Percentiles rank a stretch among this genome's conserved stretches.
These are phyloP conservation scores for Hypotaenidia philippensis DNA, from an alignment of 2,797 vertebrate genomes.

Conservation along the genomic window DNA sequence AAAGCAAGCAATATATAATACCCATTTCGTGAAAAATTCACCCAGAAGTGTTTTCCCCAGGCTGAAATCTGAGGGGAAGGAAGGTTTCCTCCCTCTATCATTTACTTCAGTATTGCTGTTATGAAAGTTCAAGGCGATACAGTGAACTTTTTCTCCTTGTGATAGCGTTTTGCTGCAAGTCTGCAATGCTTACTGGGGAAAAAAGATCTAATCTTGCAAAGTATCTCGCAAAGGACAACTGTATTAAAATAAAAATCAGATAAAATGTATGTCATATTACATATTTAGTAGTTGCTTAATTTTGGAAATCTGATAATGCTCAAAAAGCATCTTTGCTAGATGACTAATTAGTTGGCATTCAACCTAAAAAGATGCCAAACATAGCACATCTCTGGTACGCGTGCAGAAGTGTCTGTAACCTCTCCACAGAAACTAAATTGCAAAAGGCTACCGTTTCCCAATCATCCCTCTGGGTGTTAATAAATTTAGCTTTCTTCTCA, in stretches of 20 bases:
- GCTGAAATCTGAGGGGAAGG: background rate
- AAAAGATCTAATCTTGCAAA: constrained; percentile 38
- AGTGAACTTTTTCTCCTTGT: constrained; percentile 12
- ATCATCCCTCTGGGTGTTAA: background rate
- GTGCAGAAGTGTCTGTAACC: constrained; percentile 47
- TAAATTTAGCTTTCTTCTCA: constrained; percentile 6
- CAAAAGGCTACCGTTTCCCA: constrained; percentile 18
- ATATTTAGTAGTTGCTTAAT: constrained; percentile 60
- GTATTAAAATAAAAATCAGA: constrained; percentile 41
- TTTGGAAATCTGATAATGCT: constrained; percentile 68
- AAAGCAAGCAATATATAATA: background rate
- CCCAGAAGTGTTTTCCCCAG: background rate
- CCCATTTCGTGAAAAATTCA: background rate
- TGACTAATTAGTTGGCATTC: constrained; percentile 72
- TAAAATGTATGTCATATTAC: background rate
- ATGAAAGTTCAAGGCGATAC: background rate
- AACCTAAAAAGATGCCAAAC: constrained; percentile 66
- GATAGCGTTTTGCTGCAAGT: background rate
- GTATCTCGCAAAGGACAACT: constrained; percentile 26
- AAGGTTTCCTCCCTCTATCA: background rate
- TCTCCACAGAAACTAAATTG: constrained; percentile 15
- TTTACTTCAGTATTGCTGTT: background rate
- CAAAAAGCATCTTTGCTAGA: constrained; percentile 66
- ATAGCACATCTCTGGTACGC: constrained; percentile 53
- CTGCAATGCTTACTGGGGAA: background rate